A percentile compares a stretch with the other conserved stretches of the same genome.
Conservation (phyloP, 2,113 vertebrate species). For the Elaphurus davidianus region DNA sequence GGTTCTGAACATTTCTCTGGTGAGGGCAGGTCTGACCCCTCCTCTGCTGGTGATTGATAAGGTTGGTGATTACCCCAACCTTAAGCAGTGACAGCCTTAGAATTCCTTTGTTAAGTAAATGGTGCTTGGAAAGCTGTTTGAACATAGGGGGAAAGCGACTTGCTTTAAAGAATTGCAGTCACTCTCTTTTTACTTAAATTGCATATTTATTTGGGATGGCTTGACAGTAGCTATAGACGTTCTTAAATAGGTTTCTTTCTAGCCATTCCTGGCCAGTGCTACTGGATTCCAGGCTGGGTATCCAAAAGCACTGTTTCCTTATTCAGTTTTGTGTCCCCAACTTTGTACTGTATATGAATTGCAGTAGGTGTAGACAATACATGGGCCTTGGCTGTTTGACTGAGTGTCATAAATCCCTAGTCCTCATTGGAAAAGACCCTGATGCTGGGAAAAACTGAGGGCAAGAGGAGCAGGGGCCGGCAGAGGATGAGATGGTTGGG, state of each 20-base stretch:
- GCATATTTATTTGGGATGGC: background rate
- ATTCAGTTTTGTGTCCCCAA: background rate
- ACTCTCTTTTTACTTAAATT: background rate
- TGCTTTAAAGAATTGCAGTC: background rate
- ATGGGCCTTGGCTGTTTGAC: background rate
- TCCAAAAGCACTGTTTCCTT: conserved; percentile 1
- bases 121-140: background rate
- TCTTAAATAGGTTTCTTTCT: background rate
- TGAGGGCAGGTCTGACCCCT: background rate
- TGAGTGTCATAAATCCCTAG: background rate
- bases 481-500: background rate
- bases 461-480: background rate
- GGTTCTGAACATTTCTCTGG: background rate
- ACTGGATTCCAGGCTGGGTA: background rate
- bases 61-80: background rate
- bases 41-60: background rate
- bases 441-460: background rate
- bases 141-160: background rate
- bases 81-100: conserved; percentile 4
- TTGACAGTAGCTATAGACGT: background rate
- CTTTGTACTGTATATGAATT: background rate
- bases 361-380: background rate
- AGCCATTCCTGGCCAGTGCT: background rate
- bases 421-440: background rate
- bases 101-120: background rate